phyloP scores from a whole-genome alignment of 1,140 invertebrate species.

The Chionoecetes opilio region DNA sequence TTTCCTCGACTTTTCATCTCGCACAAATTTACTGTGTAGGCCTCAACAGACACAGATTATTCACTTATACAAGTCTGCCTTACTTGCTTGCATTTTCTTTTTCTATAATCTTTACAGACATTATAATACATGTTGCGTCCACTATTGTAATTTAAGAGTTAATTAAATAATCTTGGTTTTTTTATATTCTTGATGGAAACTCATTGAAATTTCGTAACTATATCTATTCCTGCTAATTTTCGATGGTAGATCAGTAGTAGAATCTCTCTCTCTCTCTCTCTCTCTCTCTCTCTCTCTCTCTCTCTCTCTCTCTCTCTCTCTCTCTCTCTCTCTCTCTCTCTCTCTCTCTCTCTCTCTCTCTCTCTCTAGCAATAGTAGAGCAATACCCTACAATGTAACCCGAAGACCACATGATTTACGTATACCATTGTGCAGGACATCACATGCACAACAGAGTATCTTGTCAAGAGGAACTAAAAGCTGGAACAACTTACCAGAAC shows the following conservation, averaged over 20 bases:
- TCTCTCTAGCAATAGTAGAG: too few relatives aligned
- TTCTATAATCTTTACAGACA: not conserved
- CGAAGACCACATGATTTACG: too few relatives aligned
- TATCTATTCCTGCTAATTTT: not conserved
- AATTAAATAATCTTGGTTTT: not conserved
- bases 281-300: conserved; percentile 24
- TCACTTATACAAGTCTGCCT: not conserved
- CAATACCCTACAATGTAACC: too few relatives aligned
- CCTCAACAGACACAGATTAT: not conserved
- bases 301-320: conserved; percentile 11
- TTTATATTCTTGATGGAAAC: not conserved
- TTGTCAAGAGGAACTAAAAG: too few relatives aligned
- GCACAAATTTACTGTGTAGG: not conserved
- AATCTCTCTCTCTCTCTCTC: too few relatives aligned
- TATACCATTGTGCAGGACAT: too few relatives aligned
- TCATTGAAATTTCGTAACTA: not conserved
- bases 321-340: too few relatives aligned
- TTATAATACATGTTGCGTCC: not conserved
- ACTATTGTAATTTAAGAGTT: not conserved
- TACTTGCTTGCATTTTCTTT: not conserved
- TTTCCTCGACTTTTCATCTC: not conserved
- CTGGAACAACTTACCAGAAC: too few relatives aligned
- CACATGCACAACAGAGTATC: too few relatives aligned
- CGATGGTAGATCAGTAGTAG: not conserved
- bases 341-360: conserved; percentile 24